Evolutionary conservation across 2,888 invertebrate species (phyloP).

Genomic region (Eurytoma adleriae): DNA sequence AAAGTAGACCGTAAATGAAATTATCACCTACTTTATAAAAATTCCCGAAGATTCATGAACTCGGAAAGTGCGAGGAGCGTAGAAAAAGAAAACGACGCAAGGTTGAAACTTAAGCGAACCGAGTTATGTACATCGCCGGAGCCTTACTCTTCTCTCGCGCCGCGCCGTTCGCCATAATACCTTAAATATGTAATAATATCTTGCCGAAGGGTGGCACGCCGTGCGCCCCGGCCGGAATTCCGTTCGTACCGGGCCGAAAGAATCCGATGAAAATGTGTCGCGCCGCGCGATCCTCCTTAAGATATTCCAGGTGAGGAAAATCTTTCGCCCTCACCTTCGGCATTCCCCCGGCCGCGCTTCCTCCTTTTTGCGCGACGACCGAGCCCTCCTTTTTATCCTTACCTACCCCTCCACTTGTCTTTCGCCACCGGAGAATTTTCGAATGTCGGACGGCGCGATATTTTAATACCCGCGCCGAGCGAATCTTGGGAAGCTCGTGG

Average conservation of each 20-base stretch:
- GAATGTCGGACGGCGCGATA: constrained; percentile 63
- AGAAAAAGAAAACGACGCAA: too few relatives aligned
- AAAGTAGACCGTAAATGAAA: too few relatives aligned
- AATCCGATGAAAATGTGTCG: constrained; percentile 68
- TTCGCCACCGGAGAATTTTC: constrained; percentile 57
- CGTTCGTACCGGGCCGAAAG: constrained; percentile 58
- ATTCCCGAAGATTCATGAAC: too few relatives aligned
- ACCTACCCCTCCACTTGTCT: constrained; percentile 16
- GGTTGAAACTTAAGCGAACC: too few relatives aligned
- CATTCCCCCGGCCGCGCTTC: constrained; percentile 17
- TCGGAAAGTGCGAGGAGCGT: too few relatives aligned
- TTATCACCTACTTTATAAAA: too few relatives aligned
- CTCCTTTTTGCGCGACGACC: background rate
- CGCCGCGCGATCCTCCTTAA: constrained; percentile 57
- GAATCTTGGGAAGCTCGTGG: constrained; percentile 62
- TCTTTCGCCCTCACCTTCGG: constrained; percentile 25
- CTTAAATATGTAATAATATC: constrained; percentile 54
- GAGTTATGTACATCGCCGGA: too few relatives aligned
- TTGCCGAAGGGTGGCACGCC: constrained; percentile 16
- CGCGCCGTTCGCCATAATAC: constrained; percentile 8
- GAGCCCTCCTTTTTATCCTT: constrained; percentile 33
- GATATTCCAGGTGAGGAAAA: constrained; percentile 56
- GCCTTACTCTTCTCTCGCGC: background rate
- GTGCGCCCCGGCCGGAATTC: constrained; percentile 36
- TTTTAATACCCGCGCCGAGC: constrained; percentile 68